Base-by-base conservation (phyloP, 2,888 invertebrate species). In the Monopis laevigella region DNA sequence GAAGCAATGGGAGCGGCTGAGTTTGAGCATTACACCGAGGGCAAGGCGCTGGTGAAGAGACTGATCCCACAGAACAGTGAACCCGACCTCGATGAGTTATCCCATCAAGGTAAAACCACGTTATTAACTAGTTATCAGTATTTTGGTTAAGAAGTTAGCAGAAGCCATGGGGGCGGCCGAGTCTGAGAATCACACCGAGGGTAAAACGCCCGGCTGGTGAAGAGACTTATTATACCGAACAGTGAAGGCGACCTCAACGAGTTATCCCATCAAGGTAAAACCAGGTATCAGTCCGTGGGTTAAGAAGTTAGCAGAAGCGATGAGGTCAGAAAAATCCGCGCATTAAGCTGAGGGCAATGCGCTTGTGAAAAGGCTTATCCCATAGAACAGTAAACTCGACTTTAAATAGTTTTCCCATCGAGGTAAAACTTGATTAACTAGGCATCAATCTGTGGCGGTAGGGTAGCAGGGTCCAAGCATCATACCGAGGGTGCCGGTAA, bases 61-160 rank as follows among this genome's bases (percentile, higher is more conserved):
- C 68, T 77, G 28, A 82, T 74, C 43, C 77, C 71, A 1, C 66
- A 67, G 2, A 62, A 68, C 44, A 67, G 62, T 41, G 68, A 74
- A 43, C 70, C 78, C 0, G 73, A 71, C 43, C 49, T 73, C 5
- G 82, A 82, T 50, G 59, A 77, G 39, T 74, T 80, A 36, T 81
- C 75, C 47, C 81, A 83, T 53, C 82, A 83, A 71, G 83, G 83
- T 82, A 55, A 14, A 5, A n/a, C n/a, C n/a, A n/a, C n/a, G n/a
- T n/a, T n/a, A n/a, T n/a, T n/a, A n/a, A n/a, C n/a, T n/a, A n/a
- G n/a, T n/a, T n/a, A n/a, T n/a, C n/a, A n/a, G n/a, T n/a, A n/a
- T n/a, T n/a, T n/a, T n/a, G n/a, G n/a, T n/a, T n/a, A 66, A 67
- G 29, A 72, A 71, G 41, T 66, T 83, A 32, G 83, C 83, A 3